Percentiles rank a stretch among this genome's conserved stretches.
phyloP scores from a whole-genome alignment of 2,113 vertebrate species.

The Sylvia atricapilla region DNA sequence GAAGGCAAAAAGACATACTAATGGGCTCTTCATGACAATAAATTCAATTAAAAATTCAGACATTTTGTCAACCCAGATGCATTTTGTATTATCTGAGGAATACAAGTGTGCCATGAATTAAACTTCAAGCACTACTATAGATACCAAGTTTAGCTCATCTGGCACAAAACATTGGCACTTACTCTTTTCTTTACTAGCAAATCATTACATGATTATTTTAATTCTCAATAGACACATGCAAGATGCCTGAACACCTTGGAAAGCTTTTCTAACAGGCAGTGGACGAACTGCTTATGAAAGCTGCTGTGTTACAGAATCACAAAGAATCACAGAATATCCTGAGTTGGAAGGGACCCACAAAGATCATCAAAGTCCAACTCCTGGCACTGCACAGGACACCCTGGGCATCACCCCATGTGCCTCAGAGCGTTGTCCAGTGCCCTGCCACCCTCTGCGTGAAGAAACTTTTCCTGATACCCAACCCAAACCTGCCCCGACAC shows the following conservation, averaged over 20 bases:
- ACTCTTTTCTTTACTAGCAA: neutral
- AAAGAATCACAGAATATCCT: neutral
- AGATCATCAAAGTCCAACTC: fast-evolving
- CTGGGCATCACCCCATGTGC: neutral
- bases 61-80: neutral
- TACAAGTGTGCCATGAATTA: fast-evolving
- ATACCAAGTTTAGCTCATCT: neutral
- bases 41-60: neutral
- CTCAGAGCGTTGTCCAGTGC: fast-evolving
- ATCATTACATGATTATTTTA: neutral
- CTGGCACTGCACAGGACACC: neutral
- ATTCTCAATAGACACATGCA: neutral
- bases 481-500: fast-evolving
- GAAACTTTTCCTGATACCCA: neutral
- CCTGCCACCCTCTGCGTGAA: fast-evolving
- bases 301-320: neutral
- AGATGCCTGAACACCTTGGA: neutral
- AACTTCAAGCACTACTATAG: neutral
- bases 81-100: neutral
- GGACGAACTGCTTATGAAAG: fast-evolving
- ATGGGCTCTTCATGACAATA: neutral
- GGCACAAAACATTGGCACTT: neutral
- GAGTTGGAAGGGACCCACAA: neutral
- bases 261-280: neutral
- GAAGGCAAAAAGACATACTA: neutral